A percentile compares a stretch with the other conserved stretches of the same genome.
phyloP scores from a whole-genome alignment of 2,797 vertebrate genomes.

The Cyprinodon diabolis region DNA sequence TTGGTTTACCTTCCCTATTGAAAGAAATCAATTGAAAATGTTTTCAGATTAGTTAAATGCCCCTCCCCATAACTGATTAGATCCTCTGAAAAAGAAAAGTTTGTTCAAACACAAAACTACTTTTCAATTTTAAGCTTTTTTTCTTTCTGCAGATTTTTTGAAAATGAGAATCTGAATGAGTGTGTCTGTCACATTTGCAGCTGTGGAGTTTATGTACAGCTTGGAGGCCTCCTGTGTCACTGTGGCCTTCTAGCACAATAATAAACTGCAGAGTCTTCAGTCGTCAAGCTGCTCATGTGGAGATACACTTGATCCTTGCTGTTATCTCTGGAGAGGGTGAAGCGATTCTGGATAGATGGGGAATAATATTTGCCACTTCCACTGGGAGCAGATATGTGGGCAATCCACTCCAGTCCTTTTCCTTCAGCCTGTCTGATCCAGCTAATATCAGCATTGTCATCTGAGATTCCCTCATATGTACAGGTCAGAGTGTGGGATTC shows the following conservation, averaged over 20 bases:
- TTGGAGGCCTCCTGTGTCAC: neutral
- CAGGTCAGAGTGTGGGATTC: slow-evolving; percentile 58
- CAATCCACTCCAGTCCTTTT: accelerated
- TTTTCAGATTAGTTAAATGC: no score
- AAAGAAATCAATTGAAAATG: no score
- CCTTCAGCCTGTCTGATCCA: slow-evolving; percentile 10
- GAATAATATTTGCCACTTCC: accelerated
- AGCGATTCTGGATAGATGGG: neutral
- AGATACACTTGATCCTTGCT: neutral
- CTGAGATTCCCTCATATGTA: slow-evolving; percentile 24
- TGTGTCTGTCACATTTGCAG: neutral
- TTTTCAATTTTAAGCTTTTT: no score
- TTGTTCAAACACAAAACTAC: no score
- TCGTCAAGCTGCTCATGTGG: neutral
- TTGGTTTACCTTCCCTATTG: no score
- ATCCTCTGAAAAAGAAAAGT: no score
- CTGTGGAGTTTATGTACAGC: neutral
- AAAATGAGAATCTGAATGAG: no score
- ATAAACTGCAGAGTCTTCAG: slow-evolving; percentile 4
- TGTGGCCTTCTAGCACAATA: neutral
- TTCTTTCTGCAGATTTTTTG: no score
- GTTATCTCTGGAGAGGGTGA: neutral
- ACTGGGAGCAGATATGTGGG: neutral
- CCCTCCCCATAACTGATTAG: no score
- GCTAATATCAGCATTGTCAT: slow-evolving; percentile 1